These are phyloP conservation scores for Alethe diademata DNA, from an alignment of 2,113 vertebrate species.

Conservation along the genomic window DNA sequence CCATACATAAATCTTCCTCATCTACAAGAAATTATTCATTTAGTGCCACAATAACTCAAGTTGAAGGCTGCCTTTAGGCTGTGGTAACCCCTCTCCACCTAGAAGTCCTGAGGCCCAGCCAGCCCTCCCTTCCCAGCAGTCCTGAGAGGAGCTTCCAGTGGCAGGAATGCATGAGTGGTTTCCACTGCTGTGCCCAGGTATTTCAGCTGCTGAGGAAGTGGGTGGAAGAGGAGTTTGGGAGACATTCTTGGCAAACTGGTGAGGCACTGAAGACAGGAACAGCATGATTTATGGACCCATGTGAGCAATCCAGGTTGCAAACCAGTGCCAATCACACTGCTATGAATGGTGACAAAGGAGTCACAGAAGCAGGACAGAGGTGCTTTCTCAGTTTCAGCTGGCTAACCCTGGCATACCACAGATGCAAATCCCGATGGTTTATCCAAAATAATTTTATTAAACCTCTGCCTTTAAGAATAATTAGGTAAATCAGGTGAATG, in stretches of 20 bases:
- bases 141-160: background rate
- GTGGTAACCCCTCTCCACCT: background rate
- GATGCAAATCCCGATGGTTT: background rate
- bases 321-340: background rate
- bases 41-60: background rate
- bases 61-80: background rate
- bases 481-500: background rate
- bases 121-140: background rate
- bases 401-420: background rate
- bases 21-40: background rate
- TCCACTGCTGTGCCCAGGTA: background rate
- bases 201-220: background rate
- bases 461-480: background rate
- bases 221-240: background rate
- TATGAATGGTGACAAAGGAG: background rate
- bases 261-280: background rate
- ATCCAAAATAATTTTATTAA: background rate
- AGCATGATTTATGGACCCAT: background rate
- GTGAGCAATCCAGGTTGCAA: background rate
- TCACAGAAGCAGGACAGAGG: background rate
- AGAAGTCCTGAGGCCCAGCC: background rate
- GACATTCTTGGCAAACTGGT: background rate
- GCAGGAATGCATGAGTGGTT: background rate
- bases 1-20: background rate
- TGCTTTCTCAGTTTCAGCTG: background rate